Evolutionary conservation across 2,797 vertebrate species (phyloP).

Genomic region (Anisognathus igniventris): DNA sequence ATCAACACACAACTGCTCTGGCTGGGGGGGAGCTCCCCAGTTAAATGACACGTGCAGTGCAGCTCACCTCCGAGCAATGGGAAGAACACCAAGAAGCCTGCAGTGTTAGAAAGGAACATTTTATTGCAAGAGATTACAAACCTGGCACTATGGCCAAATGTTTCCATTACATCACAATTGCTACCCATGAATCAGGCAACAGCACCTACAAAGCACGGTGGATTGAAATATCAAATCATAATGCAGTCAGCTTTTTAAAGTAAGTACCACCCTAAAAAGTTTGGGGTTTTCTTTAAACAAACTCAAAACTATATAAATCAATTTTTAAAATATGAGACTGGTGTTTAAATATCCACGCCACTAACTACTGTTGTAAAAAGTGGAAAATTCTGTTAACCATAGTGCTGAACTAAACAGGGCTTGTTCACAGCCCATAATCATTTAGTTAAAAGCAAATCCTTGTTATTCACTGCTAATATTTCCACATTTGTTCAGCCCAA

Average conservation of each 20-base stretch:
- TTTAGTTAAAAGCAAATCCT: not conserved
- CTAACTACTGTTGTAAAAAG: not conserved
- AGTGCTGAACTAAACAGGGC: not conserved
- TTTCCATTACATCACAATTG: slow-evolving; percentile 49
- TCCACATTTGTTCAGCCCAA: not conserved
- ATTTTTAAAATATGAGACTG: not conserved
- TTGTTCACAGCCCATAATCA: not conserved
- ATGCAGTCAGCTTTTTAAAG: not conserved
- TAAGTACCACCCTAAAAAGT: not conserved
- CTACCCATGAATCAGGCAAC: slow-evolving; percentile 40
- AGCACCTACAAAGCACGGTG: slow-evolving; percentile 48
- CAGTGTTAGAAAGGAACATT: slow-evolving; percentile 47
- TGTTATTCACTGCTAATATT: not conserved
- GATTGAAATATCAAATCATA: slow-evolving; percentile 8
- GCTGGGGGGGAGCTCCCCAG: fast-evolving
- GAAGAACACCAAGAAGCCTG: slow-evolving; percentile 36
- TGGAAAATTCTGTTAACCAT: not conserved
- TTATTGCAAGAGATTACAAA: slow-evolving; percentile 66
- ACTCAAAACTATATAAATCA: not conserved
- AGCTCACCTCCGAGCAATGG: not conserved
- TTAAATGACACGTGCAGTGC: fast-evolving
- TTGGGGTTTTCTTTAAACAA: not conserved
- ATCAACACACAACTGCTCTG: fast-evolving
- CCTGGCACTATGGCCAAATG: slow-evolving; percentile 7
- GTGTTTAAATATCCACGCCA: not conserved